A percentile compares a stretch with the other conserved stretches of the same genome.
phyloP scores from a whole-genome alignment of 1,140 invertebrate genomes.

The Bombus confusus region DNA sequence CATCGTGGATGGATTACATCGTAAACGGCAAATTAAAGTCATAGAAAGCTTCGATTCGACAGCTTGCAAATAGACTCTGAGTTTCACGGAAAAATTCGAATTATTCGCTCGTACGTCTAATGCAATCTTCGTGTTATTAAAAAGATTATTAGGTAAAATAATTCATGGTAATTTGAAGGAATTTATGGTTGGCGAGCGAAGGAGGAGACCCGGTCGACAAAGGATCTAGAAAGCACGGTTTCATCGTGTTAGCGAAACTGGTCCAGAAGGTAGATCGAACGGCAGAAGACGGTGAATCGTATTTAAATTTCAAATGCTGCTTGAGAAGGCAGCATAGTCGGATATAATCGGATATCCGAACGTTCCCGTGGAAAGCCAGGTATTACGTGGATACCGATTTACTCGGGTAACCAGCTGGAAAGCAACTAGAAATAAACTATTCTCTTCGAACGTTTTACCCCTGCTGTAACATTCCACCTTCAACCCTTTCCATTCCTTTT shows the following conservation, averaged over 20 bases:
- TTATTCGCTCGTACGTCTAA: too few species aligned
- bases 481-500: neutral
- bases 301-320: slow-evolving; percentile 79
- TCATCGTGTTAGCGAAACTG: neutral
- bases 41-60: too few species aligned
- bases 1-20: fast-evolving
- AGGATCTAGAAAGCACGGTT: neutral
- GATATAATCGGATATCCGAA: slow-evolving; percentile 75
- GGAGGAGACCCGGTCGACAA: neutral
- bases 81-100: too few species aligned
- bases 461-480: neutral
- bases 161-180: too few species aligned
- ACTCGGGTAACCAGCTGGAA: slow-evolving; percentile 61
- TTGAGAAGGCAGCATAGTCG: slow-evolving; percentile 66
- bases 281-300: slow-evolving; percentile 59
- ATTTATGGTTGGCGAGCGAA: too few species aligned
- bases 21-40: too few species aligned
- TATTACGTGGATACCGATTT: slow-evolving; percentile 64
- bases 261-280: slow-evolving; percentile 51
- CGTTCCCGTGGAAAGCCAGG: slow-evolving; percentile 67
- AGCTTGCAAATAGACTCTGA: too few species aligned
- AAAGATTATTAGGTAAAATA: too few species aligned
- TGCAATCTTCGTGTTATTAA: fast-evolving
- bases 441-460: slow-evolving; percentile 10
- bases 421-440: slow-evolving; percentile 55